phyloP scores from a whole-genome alignment of 2,797 vertebrate genomes.

The Onychomys arenicola region DNA sequence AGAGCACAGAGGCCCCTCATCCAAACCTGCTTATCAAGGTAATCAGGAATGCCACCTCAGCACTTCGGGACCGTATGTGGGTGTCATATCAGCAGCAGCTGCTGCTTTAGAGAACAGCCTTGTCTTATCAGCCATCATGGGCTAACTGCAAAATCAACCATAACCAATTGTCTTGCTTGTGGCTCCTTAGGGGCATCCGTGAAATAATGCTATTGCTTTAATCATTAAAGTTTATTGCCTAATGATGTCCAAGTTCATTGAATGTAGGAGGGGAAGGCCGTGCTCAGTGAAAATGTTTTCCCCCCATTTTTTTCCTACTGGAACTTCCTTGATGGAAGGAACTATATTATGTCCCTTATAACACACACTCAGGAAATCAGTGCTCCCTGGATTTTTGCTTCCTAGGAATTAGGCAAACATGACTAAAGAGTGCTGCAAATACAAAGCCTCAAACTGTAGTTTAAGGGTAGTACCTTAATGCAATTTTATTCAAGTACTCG shows the following conservation, averaged over 20 bases:
- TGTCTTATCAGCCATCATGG: slow-evolving; percentile 50
- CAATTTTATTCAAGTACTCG: neutral
- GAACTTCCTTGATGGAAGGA: neutral
- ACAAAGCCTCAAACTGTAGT: neutral
- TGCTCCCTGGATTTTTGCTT: slow-evolving; percentile 30
- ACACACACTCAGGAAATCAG: neutral
- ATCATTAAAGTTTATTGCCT: neutral
- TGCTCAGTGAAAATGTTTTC: neutral
- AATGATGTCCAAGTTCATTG: slow-evolving; percentile 30
- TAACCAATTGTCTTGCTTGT: slow-evolving; percentile 37
- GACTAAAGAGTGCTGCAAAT: neutral
- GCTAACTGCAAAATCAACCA: slow-evolving; percentile 44
- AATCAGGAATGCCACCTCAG: slow-evolving; percentile 57
- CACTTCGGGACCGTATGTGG: neutral
- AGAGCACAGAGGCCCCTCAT: slow-evolving; percentile 50
- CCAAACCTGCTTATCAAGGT: slow-evolving; percentile 25
- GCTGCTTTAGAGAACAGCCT: slow-evolving; percentile 58
- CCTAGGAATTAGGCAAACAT: slow-evolving; percentile 32
- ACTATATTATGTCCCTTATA: neutral
- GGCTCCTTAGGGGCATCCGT: neutral
- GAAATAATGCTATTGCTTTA: slow-evolving; percentile 37
- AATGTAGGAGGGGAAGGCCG: slow-evolving; percentile 52
- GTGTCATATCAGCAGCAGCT: slow-evolving; percentile 30
- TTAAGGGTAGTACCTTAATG: slow-evolving; percentile 30
- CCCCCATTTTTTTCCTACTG: neutral